These are phyloP conservation scores for Acrobasis suavella DNA, from an alignment of 2,888 invertebrate genomes.

Conservation along the genomic window DNA sequence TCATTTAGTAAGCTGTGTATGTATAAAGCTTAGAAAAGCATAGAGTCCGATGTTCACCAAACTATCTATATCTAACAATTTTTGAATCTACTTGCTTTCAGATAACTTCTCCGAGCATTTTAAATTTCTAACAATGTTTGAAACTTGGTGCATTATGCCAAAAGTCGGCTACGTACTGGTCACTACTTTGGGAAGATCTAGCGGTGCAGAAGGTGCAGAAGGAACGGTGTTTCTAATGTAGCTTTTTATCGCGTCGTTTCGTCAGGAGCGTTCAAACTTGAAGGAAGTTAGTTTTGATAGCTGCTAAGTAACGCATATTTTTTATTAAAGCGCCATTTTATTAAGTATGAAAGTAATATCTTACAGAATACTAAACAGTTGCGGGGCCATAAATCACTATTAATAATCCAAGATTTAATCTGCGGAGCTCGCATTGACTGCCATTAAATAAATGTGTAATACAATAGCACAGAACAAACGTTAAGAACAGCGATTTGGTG, in stretches of 20 bases:
- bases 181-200: constrained; percentile 8
- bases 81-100: constrained; percentile 1
- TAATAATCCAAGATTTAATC: constrained; percentile 41
- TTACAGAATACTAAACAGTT: constrained; percentile 26
- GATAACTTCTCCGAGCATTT: not conserved
- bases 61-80: constrained; percentile 36
- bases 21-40: too few species aligned
- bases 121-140: constrained; percentile 12
- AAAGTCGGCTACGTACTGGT: constrained; percentile 6
- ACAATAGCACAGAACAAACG: constrained; percentile 45
- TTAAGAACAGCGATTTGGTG: constrained; percentile 48
- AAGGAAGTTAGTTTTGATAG: constrained; percentile 7
- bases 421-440: constrained; percentile 45
- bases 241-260: constrained; percentile 9
- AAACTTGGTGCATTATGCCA: constrained; percentile 16
- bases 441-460: constrained; percentile 49
- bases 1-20: too few species aligned
- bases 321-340: constrained; percentile 16
- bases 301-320: not conserved
- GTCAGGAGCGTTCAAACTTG: not conserved
- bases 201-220: not conserved
- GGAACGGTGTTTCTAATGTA: constrained; percentile 11
- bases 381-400: constrained; percentile 46
- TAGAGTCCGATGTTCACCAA: too few species aligned
- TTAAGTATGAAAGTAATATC: constrained; percentile 25